Base-by-base conservation (phyloP, 2,113 vertebrate genomes). In the Pagrus major region DNA sequence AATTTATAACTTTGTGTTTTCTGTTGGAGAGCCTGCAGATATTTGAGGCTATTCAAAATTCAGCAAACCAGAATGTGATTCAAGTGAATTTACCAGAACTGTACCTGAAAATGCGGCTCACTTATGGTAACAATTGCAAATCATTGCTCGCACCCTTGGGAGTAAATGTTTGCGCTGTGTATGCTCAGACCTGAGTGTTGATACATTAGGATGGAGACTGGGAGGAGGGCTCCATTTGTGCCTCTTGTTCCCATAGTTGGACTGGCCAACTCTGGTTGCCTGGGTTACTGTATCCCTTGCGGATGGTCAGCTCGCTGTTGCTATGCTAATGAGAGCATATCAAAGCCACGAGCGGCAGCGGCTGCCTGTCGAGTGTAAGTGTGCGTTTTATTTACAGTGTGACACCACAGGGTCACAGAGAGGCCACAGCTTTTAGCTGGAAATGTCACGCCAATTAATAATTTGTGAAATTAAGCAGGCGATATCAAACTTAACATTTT, bases 251-350 rank as follows among this genome's bases (percentile, higher is more conserved):
- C 76, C 67, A 80, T 56, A 59, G 78, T 70, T 87, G 82, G 70
- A 82, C 87, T 44, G 80, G 73, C 72, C 80, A 81, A 63, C 85
- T 86, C 52, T 29, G 72, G 92, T 92, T 93, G 90, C 90, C 92
- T 56, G 72, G 91, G 91, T 93, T 89, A 94, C 92, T 16, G 80
- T 65, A 76, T 88, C 91, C 89, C 88, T 80, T 56, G 77, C 9
- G 84, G 87, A 91, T 75, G 86, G 91, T 91, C 91, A 89, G 88
- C 85, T 86, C 61, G 44, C 80, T 76, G 90, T 89, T 90, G 85
- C 86, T 91, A 90, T 93, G 89, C 88, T 92, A 92, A 93, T 93
- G 89, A 91, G 78, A 80, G 71, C 31, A 80, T 67, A 85, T 91
- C 88, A 91, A 91, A 91, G 86, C 52, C 67, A 65, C 10, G 52